phyloP scores from a whole-genome alignment of 2,113 vertebrate genomes.

The Grammomys dolichurus region DNA sequence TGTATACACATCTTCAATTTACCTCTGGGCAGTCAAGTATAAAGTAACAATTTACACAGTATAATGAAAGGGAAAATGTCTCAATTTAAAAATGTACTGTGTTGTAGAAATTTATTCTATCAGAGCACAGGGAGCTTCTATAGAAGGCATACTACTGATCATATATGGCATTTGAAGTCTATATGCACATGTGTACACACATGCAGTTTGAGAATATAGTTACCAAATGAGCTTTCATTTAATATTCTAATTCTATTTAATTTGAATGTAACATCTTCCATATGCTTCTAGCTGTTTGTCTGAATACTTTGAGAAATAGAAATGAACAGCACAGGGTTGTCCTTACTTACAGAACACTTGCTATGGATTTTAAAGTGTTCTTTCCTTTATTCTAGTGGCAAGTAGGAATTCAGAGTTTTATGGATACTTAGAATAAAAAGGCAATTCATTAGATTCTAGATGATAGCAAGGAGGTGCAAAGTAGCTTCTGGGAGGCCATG shows the following conservation, averaged over 20 bases:
- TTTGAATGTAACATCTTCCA: neutral
- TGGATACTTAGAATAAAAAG: neutral
- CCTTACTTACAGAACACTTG: neutral
- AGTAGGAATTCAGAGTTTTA: neutral
- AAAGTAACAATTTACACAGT: slow-evolving; percentile 80
- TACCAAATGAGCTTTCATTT: slow-evolving; percentile 10
- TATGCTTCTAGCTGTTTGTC: neutral
- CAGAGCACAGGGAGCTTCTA: slow-evolving; percentile 41
- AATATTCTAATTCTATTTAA: neutral
- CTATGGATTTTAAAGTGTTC: neutral
- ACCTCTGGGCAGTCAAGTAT: slow-evolving; percentile 78
- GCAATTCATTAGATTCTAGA: neutral
- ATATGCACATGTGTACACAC: neutral
- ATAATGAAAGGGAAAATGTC: slow-evolving; percentile 78
- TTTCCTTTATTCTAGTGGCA: neutral
- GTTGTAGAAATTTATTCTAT: slow-evolving; percentile 64
- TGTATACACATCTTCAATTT: slow-evolving; percentile 80
- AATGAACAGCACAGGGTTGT: neutral
- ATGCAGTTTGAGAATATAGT: neutral
- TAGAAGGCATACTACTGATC: neutral
- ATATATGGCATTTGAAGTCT: slow-evolving; percentile 14
- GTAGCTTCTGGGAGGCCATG: neutral
- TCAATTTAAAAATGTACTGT: slow-evolving; percentile 76
- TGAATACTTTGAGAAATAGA: slow-evolving; percentile 15
- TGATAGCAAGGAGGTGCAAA: neutral